Conservation (phyloP, 2,888 invertebrate genomes). For the Calameuta idolon region DNA sequence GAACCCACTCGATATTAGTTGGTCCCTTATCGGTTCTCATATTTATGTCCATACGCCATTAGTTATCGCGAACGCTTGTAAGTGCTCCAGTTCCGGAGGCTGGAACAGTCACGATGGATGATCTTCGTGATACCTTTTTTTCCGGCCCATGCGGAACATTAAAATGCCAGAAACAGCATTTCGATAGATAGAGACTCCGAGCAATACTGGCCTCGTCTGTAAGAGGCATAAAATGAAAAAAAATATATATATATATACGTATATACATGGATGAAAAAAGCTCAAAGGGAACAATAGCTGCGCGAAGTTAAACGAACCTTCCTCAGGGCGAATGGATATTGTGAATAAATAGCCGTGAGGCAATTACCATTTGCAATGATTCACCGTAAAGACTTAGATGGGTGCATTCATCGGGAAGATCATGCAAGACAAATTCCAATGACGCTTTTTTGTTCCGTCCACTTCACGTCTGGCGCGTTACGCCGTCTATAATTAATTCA, state of each 20-base stretch:
- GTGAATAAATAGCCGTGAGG: neutral
- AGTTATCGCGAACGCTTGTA: slow-evolving; percentile 50
- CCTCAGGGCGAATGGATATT: neutral
- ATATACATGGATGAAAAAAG: neutral
- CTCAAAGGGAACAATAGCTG: neutral
- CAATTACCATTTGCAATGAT: neutral
- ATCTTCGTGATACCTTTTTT: neutral
- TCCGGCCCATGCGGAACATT: neutral
- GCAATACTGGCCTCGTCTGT: neutral
- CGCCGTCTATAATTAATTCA: neutral
- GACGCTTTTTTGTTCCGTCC: neutral
- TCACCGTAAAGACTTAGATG: neutral
- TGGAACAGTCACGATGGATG: neutral
- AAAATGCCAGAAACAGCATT: slow-evolving; percentile 7
- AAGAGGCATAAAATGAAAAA: neutral
- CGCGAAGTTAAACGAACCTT: neutral
- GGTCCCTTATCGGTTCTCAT: slow-evolving; percentile 24
- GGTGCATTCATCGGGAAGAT: neutral
- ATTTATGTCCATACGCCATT: slow-evolving; percentile 45
- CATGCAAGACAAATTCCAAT: neutral
- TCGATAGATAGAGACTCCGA: neutral
- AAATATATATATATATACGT: neutral
- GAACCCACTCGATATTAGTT: neutral
- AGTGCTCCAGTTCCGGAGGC: slow-evolving; percentile 37
- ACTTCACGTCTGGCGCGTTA: neutral